Conservation (phyloP, 1,140 invertebrate species). For the Eumeta japonica region DNA sequence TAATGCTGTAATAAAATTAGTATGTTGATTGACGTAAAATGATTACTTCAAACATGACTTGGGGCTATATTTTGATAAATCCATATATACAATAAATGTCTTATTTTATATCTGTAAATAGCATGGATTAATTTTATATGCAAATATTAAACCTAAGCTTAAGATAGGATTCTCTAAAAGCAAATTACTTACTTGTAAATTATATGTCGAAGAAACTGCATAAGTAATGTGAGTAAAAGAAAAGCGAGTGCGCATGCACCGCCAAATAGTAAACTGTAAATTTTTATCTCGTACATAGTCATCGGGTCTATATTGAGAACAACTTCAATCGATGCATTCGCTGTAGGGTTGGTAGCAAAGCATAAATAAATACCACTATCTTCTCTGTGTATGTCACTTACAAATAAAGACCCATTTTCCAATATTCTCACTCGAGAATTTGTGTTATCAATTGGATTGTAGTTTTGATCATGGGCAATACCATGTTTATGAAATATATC, state of each 20-base stretch:
- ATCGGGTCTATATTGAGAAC: constrained; percentile 77
- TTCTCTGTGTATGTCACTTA: constrained; percentile 62
- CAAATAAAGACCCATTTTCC: constrained; percentile 57
- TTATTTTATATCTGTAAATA: too few relatives aligned
- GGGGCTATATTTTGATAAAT: too few relatives aligned
- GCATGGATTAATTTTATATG: too few relatives aligned
- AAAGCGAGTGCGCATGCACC: constrained; percentile 75
- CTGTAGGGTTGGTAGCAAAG: constrained; percentile 78
- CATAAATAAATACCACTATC: constrained; percentile 89
- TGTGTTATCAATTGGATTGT: constrained; percentile 48
- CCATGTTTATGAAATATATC: constrained; percentile 68
- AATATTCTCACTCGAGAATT: constrained; percentile 56
- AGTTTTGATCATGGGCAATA: constrained; percentile 58
- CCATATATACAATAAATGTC: too few relatives aligned
- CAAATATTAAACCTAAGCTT: too few relatives aligned
- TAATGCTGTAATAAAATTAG: too few relatives aligned
- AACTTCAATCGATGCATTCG: constrained; percentile 72
- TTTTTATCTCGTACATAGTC: constrained; percentile 78
- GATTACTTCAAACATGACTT: too few relatives aligned
- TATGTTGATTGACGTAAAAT: too few relatives aligned
- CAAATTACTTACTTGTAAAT: constrained; percentile 62
- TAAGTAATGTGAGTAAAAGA: constrained; percentile 72
- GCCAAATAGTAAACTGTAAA: constrained; percentile 81
- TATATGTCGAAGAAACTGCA: constrained; percentile 72
- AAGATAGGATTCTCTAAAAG: too few relatives aligned